These are phyloP conservation scores for Enteromius argenteus DNA, from an alignment of 2,797 vertebrate genomes.

Conservation along the genomic window DNA sequence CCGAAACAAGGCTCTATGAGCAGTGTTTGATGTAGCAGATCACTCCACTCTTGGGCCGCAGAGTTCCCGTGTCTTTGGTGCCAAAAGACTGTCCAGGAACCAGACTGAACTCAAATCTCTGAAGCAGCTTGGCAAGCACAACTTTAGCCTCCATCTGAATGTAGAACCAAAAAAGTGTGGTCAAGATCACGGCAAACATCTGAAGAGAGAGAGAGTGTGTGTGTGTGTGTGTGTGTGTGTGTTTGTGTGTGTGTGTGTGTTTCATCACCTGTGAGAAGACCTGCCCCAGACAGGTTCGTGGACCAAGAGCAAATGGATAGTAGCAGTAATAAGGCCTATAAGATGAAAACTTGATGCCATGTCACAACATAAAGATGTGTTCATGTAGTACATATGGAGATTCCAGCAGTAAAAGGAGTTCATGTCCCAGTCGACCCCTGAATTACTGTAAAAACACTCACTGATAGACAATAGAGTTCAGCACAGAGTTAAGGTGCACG, in stretches of 20 bases:
- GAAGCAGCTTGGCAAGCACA: conserved; percentile 90
- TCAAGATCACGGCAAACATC: not conserved
- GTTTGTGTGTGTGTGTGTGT: too few species aligned
- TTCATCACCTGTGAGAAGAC: conserved; percentile 87
- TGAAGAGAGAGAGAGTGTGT: too few species aligned
- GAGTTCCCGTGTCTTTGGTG: conserved; percentile 80
- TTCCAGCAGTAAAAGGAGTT: too few species aligned
- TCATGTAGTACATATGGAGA: not conserved
- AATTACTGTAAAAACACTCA: too few species aligned
- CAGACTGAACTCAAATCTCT: conserved; percentile 88
- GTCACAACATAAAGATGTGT: not conserved
- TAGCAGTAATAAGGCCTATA: conserved; percentile 88
- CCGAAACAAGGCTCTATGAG: too few species aligned
- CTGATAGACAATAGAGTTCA: too few species aligned
- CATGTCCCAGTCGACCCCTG: too few species aligned
- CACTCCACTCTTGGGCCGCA: conserved; percentile 84
- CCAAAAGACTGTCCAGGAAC: conserved; percentile 84
- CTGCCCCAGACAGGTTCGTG: conserved; percentile 87
- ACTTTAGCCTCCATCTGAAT: conserved; percentile 84
- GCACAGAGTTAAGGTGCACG: too few species aligned
- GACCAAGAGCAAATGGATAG: conserved; percentile 89
- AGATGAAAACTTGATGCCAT: conserved; percentile 2
- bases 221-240: too few species aligned
- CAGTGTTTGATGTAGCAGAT: conserved; percentile 71
- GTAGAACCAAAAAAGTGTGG: not conserved